Base-by-base conservation (phyloP, 2,113 vertebrate species). In the Callipepla squamata region DNA sequence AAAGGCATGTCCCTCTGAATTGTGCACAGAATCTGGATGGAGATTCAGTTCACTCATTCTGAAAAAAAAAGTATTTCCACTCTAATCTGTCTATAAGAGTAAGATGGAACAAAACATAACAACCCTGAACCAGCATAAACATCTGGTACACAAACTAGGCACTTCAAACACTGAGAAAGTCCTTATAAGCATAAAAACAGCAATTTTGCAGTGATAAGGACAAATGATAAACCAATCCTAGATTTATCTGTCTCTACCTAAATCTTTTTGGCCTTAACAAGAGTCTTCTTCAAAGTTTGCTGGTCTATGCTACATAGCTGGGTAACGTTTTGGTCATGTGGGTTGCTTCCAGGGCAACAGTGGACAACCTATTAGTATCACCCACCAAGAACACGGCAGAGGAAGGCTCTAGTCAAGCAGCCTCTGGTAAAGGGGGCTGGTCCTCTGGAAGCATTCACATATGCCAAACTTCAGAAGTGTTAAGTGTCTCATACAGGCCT, bases 371-470 rank as follows among this genome's bases (percentile, higher is more conserved):
- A 9, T 26, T 44, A 6, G 40, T 5, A 53, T 30, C 12, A 4
- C 25, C 25, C 34, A 22, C 22, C 7, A n/a, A 14, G 26, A 88
- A 7, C 22, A 45, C 1, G 5, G 16, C 17, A 23, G 28, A 68
- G 23, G n/a, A 13, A 5, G 26, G 22, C 2, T 76, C 58, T 28
- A 51, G 19, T 8, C 45, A 28, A 2, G 1, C 15, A 58, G 34
- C n/a, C 50, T 65, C n/a, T 23, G 48, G 25, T 1, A 1, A 34
- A 53, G 47, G 23, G 9, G 3, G 2, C 10, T 26, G 40, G 7
- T 23, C 38, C 55, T 48, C 61, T 50, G 28, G 21, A 70, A 36
- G 15, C 7, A 21, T 40, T 80, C 20, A 16, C 1, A 0, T n/a
- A 10, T 4, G 7, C 20, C 1, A 0, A 58, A 18, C 36, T 42